Conservation (phyloP, 2,888 invertebrate genomes). For the Dryococelus australis region DNA sequence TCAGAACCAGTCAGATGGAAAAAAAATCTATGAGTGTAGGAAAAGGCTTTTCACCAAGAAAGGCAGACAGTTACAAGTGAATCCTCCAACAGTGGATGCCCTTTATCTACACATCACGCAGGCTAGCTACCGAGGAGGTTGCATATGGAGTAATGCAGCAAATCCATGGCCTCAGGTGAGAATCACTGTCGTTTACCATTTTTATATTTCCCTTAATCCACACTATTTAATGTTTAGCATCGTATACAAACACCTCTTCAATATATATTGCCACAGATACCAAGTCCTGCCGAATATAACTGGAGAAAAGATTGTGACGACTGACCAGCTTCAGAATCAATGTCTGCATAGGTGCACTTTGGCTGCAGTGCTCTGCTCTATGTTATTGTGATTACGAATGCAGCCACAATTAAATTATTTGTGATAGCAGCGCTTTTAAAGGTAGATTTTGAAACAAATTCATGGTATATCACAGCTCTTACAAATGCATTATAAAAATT, state of each 20-base stretch:
- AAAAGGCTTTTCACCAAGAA: neutral
- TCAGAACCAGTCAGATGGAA: neutral
- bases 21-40: neutral
- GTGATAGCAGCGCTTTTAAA: too few species aligned
- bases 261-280: neutral
- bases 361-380: neutral
- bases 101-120: neutral
- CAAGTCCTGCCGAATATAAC: neutral
- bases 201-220: too few species aligned
- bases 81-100: slow-evolving; percentile 1
- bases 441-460: too few species aligned
- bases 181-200: neutral
- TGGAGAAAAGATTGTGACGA: neutral
- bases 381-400: neutral
- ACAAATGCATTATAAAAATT: too few species aligned
- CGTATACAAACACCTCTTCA: neutral
- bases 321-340: neutral
- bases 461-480: too few species aligned
- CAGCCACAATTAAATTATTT: too few species aligned
- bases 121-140: slow-evolving; percentile 11
- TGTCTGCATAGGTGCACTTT: neutral
- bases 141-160: neutral
- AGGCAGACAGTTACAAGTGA: neutral
- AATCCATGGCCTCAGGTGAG: neutral
- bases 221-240: neutral